Percentiles rank a stretch among this genome's conserved stretches.
phyloP scores from a whole-genome alignment of 2,797 vertebrate genomes.

The Phataginus tricuspis region DNA sequence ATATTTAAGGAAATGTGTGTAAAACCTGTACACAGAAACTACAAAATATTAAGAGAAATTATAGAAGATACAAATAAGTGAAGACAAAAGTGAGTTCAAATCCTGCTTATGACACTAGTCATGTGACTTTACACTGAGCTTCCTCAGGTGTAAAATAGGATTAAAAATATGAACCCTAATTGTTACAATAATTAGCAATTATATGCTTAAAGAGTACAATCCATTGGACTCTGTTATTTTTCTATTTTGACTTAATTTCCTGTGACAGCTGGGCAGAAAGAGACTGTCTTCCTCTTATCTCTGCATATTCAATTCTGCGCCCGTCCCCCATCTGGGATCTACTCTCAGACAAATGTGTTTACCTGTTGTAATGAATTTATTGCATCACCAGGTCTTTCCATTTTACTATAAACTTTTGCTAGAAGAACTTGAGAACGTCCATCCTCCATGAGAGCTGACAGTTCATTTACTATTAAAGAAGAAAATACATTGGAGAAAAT shows the following conservation, averaged over 20 bases:
- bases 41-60: neutral
- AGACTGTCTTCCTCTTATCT: neutral
- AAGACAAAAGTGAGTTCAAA: neutral
- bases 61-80: neutral
- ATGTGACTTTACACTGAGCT: neutral
- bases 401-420: slow-evolving; percentile 95
- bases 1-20: neutral
- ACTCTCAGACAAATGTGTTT: slow-evolving; percentile 24
- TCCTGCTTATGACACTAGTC: neutral
- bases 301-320: neutral
- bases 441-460: slow-evolving; percentile 92
- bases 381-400: slow-evolving; percentile 91
- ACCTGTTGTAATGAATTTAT: slow-evolving; percentile 93
- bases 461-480: slow-evolving; percentile 90
- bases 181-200: neutral
- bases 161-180: neutral
- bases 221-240: neutral
- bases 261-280: neutral
- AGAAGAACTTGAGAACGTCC: slow-evolving; percentile 93
- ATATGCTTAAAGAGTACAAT: neutral
- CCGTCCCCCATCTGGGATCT: no score
- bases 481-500: neutral
- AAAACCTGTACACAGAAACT: neutral
- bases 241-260: neutral
- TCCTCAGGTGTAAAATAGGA: neutral